Base-by-base conservation (phyloP, 1,140 invertebrate species). In the Leptonema lineaticorne region DNA sequence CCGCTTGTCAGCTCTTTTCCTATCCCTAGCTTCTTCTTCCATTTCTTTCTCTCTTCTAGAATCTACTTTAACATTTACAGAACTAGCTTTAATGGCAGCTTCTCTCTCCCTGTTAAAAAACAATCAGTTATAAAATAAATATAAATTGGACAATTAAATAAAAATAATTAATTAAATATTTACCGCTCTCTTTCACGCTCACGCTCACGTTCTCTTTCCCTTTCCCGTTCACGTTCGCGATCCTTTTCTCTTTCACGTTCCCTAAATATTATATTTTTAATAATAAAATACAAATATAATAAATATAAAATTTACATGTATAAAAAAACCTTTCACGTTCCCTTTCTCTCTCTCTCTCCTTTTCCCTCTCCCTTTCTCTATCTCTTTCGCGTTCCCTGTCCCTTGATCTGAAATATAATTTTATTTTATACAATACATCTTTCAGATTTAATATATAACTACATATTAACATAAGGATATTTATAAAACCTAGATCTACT, bases 1-100 rank as follows among this genome's bases (percentile, higher is more conserved):
- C 81, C 93, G 89, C 78, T 95, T 90, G 75, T 98, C 95, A 18
- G 90, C 83, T 75, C 95, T 91, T 75, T 95, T 93, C 75, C 92
- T 89, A 75, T 98, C 95, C 64, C 94, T 89, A 1, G 88, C 85
- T 78, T 98, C 94, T 78, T 96, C 94, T 78, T 97, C 94, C 72
- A 95, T 87, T 78, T 95, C 92, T 78, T 93, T 88, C 76, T 94
- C 92, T 56, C 90, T 82, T 22, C 89, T 81, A 63, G 81, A 75
- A 74, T 84, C 79, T 4, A 73, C 71, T 64, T 79, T 77, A 16
- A 71, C 63, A 11, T 70, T 60, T 1, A 2, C 26, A 46, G 56
- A 37, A 46, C 63, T 66, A 1, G 63, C 59, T 18, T 62, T 67
- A 0, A 65, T 37, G 9, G 58, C 58, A 9, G 74, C 71, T 76